Evolutionary conservation across 2,888 invertebrate genomes (phyloP), one percentile per base, ranked within the genome.

Genomic region (Troides aeacus): DNA sequence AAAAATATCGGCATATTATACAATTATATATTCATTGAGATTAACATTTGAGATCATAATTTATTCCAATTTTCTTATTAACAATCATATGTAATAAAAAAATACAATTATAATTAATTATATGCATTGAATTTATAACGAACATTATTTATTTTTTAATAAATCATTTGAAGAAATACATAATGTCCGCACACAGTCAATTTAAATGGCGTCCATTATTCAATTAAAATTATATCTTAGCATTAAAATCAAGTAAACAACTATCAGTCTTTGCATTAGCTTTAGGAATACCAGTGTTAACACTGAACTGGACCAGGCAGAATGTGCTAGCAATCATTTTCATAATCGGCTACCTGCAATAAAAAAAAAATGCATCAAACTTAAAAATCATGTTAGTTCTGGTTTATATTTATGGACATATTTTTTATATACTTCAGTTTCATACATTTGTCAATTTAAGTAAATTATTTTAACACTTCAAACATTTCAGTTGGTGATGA

Each of bases 231-330:
- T 78, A 78, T 79, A 80, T 65, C 74, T 79, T 81, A 74, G 79
- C 67, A 78, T 81, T 87, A 89, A 78, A 75, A 74, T 74, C 74
- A 80, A 79, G 72, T 80, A 83, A 78, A 88, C 88, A 88, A 85
- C 89, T 90, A 88, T 90, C 91, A 90, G 91, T 91, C 91, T 91
- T 89, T 72, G 80, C 81, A 78, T 81, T 78, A 79, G 75, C 72
- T 71, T 70, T 78, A 85, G 82, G 83, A 86, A 84, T 84, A 80
- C 81, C 75, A 73, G 75, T 74, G 74, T 72, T 78, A 79, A 81
- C 72, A 79, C 78, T 76, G 77, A 76, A 76, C 77, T 74, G 72
- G 71, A 75, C 71, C 72, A 72, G 73, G 72, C 72, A 68, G 66
- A 71, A 65, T 75, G 70, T 79, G 46, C 46, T 2, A 8, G 6